A percentile compares a stretch with the other conserved stretches of the same genome.
phyloP scores from a whole-genome alignment of 2,113 vertebrate genomes.

The Amphiprion percula region DNA sequence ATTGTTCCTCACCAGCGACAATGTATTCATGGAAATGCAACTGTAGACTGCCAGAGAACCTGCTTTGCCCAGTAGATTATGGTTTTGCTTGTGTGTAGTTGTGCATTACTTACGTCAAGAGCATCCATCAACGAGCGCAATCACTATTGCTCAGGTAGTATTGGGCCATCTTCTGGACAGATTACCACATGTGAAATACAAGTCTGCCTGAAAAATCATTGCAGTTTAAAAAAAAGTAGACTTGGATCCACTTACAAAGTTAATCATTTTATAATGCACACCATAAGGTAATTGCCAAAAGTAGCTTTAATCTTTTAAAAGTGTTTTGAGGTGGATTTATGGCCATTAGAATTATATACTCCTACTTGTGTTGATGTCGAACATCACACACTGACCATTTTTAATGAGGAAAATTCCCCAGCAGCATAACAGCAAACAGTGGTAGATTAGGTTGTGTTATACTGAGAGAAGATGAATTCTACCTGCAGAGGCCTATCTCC shows the following conservation, averaged over 20 bases:
- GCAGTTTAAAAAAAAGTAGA: neutral
- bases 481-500: neutral
- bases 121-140: neutral
- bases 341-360: constrained; percentile 23
- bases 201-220: constrained; percentile 3
- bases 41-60: neutral
- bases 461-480: constrained; percentile 32
- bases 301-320: constrained; percentile 3
- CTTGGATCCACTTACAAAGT: neutral
- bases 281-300: too few species aligned
- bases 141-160: neutral
- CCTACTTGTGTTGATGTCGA: neutral
- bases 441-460: constrained; percentile 5
- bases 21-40: neutral
- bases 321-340: constrained; percentile 20
- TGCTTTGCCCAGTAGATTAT: neutral
- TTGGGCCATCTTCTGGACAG: neutral
- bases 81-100: neutral
- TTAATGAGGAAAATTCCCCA: constrained; percentile 2
- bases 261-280: neutral
- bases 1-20: neutral
- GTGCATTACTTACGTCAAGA: too few species aligned
- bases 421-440: constrained; percentile 17
- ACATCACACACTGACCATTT: constrained; percentile 6
- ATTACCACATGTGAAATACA: neutral